Conservation (phyloP, 2,113 vertebrate species). For the Tiliqua scincoides region DNA sequence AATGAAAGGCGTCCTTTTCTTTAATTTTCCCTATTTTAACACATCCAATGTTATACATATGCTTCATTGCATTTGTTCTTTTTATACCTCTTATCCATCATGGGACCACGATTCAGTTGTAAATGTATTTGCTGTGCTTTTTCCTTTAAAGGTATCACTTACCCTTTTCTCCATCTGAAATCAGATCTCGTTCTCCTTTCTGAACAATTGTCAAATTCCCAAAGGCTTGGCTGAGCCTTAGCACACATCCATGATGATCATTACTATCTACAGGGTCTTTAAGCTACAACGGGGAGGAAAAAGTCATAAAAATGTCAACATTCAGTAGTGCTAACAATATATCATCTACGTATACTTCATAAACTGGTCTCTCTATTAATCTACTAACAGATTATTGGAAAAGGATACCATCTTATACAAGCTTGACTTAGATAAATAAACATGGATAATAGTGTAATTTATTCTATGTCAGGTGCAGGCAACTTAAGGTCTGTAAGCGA, state of each 20-base stretch:
- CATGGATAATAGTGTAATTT: not conserved
- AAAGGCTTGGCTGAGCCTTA: constrained; percentile 91
- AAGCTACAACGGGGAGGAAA: constrained; percentile 78
- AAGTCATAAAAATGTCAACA: constrained; percentile 50
- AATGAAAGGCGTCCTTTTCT: not conserved
- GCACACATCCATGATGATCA: constrained; percentile 81
- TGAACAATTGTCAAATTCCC: constrained; percentile 93
- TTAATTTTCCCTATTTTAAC: not conserved
- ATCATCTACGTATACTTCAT: not conserved
- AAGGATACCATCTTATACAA: too few relatives aligned
- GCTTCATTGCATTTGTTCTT: not conserved
- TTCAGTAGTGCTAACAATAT: constrained; percentile 16
- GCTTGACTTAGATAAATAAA: not conserved
- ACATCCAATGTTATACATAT: not conserved
- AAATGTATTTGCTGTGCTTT: not conserved
- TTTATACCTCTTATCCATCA: not conserved
- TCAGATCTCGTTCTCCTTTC: constrained; percentile 92
- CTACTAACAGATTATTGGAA: not conserved
- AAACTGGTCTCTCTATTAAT: too few relatives aligned
- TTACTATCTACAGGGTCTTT: constrained; percentile 81
- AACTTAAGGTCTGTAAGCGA: too few relatives aligned
- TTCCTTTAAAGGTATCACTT: constrained; percentile 51
- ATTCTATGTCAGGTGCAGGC: too few relatives aligned
- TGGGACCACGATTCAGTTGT: not conserved
- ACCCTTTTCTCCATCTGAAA: constrained; percentile 92